Percentiles rank a stretch among this genome's conserved stretches.
These are phyloP conservation scores for Psittacula echo DNA, from an alignment of 2,797 vertebrate genomes.

Conservation along the genomic window DNA sequence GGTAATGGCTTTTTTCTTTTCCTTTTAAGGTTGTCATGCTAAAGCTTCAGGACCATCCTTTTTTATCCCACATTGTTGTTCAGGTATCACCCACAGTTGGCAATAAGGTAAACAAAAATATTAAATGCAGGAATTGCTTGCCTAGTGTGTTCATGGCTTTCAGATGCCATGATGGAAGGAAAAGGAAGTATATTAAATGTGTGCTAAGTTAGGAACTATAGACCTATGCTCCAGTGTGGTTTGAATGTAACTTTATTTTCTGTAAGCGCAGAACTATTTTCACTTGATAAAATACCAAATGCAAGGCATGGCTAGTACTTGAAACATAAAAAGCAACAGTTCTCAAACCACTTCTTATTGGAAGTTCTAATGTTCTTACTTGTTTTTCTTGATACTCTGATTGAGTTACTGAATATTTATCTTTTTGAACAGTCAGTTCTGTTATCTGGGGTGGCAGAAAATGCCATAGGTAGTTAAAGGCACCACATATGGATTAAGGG, in stretches of 20 bases:
- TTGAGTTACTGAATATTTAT: neutral
- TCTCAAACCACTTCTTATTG: neutral
- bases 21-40: constrained; percentile 80
- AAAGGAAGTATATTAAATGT: neutral
- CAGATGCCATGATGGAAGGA: neutral
- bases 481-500: neutral
- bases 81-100: constrained; percentile 84
- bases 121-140: neutral
- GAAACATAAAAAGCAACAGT: neutral
- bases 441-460: neutral
- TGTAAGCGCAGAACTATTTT: neutral
- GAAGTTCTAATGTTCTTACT: neutral
- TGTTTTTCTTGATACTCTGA: neutral
- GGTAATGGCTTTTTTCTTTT: neutral
- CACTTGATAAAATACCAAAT: neutral
- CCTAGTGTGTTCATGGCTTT: neutral
- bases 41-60: constrained; percentile 84
- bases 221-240: neutral
- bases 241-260: neutral
- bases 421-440: neutral
- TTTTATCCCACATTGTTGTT: constrained; percentile 88
- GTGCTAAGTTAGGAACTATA: neutral
- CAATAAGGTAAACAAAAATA: constrained; percentile 83
- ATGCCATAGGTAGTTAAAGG: neutral
- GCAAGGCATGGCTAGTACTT: neutral